Percentiles rank a stretch among this genome's conserved stretches.
phyloP scores from a whole-genome alignment of 2,113 vertebrate genomes.

The Sinocyclocheilus grahami region DNA sequence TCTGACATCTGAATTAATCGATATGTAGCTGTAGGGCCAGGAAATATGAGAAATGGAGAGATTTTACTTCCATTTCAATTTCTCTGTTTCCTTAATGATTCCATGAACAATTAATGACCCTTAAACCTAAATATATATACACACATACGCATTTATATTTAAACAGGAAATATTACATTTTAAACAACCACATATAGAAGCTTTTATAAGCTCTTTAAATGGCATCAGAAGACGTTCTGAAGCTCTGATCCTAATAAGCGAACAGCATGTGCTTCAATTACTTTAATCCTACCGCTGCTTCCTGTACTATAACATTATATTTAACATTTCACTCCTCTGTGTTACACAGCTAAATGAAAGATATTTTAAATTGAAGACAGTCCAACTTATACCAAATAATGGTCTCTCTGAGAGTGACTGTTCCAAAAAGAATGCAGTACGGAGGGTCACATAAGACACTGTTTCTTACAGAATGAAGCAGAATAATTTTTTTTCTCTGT shows the following conservation, averaged over 20 bases:
- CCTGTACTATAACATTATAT: not conserved
- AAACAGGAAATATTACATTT: too few relatives aligned
- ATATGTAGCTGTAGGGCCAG: not conserved
- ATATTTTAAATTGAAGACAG: constrained; percentile 12
- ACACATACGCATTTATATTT: too few relatives aligned
- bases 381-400: constrained; percentile 7
- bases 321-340: not conserved
- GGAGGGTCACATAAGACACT: constrained; percentile 1
- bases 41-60: not conserved
- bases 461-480: not conserved
- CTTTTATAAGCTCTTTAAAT: not conserved
- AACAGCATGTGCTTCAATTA: not conserved
- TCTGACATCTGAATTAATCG: not conserved
- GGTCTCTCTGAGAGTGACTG: constrained; percentile 6
- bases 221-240: too few relatives aligned
- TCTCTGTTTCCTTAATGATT: not conserved
- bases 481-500: not conserved
- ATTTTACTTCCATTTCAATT: not conserved
- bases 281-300: not conserved
- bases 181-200: not conserved
- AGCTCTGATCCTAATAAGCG: not conserved
- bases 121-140: not conserved
- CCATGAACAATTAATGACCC: not conserved
- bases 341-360: not conserved
- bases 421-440: not conserved